These are phyloP conservation scores for Ancistrus triradiatus DNA, from an alignment of 2,113 vertebrate species.

Conservation along the genomic window DNA sequence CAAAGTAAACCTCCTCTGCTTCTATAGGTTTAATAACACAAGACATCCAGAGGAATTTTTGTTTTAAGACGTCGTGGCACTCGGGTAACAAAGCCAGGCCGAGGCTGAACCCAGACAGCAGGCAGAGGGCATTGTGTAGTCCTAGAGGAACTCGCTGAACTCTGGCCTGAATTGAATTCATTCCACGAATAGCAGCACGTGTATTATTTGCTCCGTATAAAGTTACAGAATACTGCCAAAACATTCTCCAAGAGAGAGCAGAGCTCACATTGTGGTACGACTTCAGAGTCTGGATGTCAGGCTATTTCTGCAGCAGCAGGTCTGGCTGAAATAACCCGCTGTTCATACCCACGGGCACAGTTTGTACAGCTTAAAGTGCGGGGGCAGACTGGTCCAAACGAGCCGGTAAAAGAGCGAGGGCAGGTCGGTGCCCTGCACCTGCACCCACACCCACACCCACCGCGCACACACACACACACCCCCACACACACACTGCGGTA, in stretches of 20 bases:
- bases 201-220: not conserved
- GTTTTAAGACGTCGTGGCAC: too few relatives aligned
- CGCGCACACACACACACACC: not conserved
- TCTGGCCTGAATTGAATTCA: not conserved
- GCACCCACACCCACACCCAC: slow-evolving; percentile 1
- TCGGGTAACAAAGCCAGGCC: not conserved
- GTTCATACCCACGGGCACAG: slow-evolving; percentile 3
- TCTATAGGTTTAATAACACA: too few relatives aligned
- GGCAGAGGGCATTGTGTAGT: not conserved
- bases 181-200: not conserved
- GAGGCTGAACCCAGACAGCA: not conserved
- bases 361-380: slow-evolving; percentile 31
- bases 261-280: not conserved
- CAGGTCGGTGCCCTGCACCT: too few relatives aligned
- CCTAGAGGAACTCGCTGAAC: not conserved
- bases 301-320: slow-evolving; percentile 8
- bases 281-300: not conserved
- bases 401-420: not conserved
- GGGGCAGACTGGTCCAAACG: slow-evolving; percentile 18
- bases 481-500: not conserved
- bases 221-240: not conserved
- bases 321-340: too few relatives aligned
- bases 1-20: too few relatives aligned
- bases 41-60: too few relatives aligned
- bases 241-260: not conserved